Conservation (phyloP, 1,140 invertebrate species). For the Thrips palmi region DNA sequence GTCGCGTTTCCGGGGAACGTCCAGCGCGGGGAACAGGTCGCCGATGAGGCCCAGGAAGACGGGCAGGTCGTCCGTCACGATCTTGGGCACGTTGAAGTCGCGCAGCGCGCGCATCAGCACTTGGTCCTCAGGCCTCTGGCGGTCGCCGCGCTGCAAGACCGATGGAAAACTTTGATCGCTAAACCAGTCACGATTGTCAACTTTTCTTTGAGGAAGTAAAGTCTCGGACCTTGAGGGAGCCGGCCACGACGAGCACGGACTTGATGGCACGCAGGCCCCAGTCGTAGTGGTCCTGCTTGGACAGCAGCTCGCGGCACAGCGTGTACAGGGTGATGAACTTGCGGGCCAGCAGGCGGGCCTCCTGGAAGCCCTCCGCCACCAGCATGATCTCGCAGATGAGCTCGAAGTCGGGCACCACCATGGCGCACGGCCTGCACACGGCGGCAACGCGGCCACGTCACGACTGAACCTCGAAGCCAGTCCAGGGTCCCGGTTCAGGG, state of each 20-base stretch:
- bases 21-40: constrained; percentile 74
- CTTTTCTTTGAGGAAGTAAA: not conserved
- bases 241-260: constrained; percentile 80
- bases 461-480: not conserved
- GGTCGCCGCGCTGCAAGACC: constrained; percentile 35
- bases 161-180: not conserved
- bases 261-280: constrained; percentile 88
- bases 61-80: constrained; percentile 72
- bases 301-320: constrained; percentile 68
- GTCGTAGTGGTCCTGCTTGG: constrained; percentile 89
- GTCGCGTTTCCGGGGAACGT: constrained; percentile 69
- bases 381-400: constrained; percentile 89
- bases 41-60: constrained; percentile 84
- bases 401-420: constrained; percentile 88
- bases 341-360: constrained; percentile 64
- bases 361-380: constrained; percentile 80
- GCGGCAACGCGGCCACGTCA: not conserved
- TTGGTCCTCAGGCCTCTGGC: constrained; percentile 50
- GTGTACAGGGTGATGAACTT: constrained; percentile 86
- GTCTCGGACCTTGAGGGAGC: constrained; percentile 42
- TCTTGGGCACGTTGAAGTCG: constrained; percentile 88
- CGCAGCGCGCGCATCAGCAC: constrained; percentile 67
- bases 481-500: not conserved
- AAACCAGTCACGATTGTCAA: not conserved
- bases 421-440: constrained; percentile 63